These are phyloP conservation scores for Neodiprion lecontei DNA, from an alignment of 1,140 invertebrate genomes.

Conservation along the genomic window DNA sequence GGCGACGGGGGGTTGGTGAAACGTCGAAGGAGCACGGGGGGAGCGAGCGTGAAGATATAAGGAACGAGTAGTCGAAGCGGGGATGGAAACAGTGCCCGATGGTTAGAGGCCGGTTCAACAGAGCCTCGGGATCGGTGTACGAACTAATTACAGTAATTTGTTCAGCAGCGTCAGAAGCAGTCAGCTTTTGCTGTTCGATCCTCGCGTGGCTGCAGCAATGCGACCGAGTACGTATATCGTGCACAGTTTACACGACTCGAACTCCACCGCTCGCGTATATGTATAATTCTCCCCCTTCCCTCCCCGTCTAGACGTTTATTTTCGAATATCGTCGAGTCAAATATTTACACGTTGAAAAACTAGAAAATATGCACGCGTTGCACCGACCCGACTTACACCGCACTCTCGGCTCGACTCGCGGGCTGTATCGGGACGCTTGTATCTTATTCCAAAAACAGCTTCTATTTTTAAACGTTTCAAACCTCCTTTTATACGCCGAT, in stretches of 20 bases:
- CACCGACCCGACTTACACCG: too few species aligned
- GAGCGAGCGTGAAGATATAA: not conserved
- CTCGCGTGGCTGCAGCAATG: too few species aligned
- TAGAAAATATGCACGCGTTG: not conserved
- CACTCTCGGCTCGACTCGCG: too few species aligned
- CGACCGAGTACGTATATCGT: too few species aligned
- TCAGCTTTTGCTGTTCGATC: not conserved
- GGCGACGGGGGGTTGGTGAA: not conserved
- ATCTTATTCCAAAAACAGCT: too few species aligned
- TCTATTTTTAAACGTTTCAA: too few species aligned
- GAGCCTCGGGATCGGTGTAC: not conserved
- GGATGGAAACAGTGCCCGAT: not conserved
- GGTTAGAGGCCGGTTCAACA: not conserved
- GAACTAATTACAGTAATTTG: slow-evolving; percentile 6
- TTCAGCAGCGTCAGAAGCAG: not conserved
- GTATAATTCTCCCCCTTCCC: not conserved
- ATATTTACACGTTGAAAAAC: not conserved
- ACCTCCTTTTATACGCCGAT: too few species aligned
- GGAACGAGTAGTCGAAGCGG: too few species aligned
- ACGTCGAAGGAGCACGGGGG: too few species aligned
- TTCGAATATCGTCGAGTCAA: not conserved
- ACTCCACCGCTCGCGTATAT: too few species aligned
- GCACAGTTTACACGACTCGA: too few species aligned
- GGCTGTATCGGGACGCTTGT: too few species aligned
- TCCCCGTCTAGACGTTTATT: not conserved